phyloP scores from a whole-genome alignment of 2,113 vertebrate species.

The Camelus bactrianus region DNA sequence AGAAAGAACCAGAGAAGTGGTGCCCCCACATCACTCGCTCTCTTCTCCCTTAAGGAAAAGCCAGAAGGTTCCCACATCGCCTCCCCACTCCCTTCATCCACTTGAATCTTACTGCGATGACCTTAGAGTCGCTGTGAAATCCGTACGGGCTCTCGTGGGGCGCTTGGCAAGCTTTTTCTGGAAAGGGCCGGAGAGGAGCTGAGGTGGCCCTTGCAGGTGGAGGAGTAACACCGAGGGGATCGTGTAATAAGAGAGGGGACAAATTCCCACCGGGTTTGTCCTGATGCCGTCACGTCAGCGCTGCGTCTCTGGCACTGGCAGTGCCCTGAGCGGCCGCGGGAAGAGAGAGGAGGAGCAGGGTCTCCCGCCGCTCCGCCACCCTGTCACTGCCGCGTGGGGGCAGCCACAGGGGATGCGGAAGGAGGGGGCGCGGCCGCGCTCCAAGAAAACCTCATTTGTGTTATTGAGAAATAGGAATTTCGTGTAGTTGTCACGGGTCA shows the following conservation, averaged over 20 bases:
- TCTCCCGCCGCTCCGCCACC: not conserved
- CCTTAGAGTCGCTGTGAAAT: fast-evolving
- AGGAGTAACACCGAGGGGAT: not conserved
- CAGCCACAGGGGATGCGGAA: not conserved
- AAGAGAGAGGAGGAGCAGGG: fast-evolving
- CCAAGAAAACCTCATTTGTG: not conserved
- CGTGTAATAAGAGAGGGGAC: not conserved
- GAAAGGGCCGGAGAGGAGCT: not conserved
- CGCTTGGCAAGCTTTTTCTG: not conserved
- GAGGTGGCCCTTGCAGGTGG: too few relatives aligned
- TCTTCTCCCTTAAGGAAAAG: not conserved
- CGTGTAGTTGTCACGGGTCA: fast-evolving
- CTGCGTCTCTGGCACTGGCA: fast-evolving
- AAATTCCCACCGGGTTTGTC: not conserved
- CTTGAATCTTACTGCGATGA: fast-evolving
- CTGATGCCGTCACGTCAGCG: fast-evolving
- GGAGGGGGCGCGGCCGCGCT: not conserved
- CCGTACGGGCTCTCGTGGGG: fast-evolving
- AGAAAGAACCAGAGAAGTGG: not conserved
- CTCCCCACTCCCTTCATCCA: not conserved
- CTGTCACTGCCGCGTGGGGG: fast-evolving
- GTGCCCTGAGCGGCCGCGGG: fast-evolving
- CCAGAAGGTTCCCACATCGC: not conserved
- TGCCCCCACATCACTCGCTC: constrained; percentile 13
- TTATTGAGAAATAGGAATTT: not conserved